Percentiles rank a stretch among this genome's conserved stretches.
These are phyloP conservation scores for Lamprologus ornatipinnis DNA, from an alignment of 2,113 vertebrate species.

Conservation along the genomic window DNA sequence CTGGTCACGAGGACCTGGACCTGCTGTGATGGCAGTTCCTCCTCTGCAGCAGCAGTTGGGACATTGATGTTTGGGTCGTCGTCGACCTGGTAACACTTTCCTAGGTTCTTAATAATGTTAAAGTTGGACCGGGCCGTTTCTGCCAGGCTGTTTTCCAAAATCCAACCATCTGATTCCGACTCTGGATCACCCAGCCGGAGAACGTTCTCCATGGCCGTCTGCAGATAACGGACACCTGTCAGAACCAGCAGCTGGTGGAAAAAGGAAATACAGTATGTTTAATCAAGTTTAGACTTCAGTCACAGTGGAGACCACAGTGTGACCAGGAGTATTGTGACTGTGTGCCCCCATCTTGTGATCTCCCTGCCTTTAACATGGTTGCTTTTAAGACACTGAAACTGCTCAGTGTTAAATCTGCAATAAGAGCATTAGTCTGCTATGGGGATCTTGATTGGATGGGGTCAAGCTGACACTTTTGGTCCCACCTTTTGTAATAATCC, in stretches of 20 bases:
- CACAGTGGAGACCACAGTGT: neutral
- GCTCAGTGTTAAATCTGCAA: neutral
- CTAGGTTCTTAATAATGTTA: conserved; percentile 79
- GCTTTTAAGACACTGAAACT: neutral
- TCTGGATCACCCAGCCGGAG: conserved; percentile 74
- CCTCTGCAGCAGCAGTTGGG: conserved; percentile 43
- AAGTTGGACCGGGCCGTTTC: conserved; percentile 82
- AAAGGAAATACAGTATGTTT: neutral
- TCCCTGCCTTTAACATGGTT: neutral
- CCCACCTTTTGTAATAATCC: neutral
- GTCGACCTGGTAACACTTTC: conserved; percentile 81
- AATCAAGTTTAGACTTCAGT: neutral
- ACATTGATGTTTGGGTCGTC: conserved; percentile 75
- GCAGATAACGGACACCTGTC: conserved; percentile 82
- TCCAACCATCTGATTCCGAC: conserved; percentile 81
- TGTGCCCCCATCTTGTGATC: neutral
- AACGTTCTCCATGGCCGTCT: conserved; percentile 85
- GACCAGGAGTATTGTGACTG: neutral
- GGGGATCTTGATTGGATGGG: neutral
- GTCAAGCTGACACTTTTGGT: neutral
- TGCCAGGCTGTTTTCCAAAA: conserved; percentile 80
- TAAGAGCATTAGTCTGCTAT: neutral
- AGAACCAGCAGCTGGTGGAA: conserved; percentile 74
- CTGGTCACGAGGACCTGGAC: conserved; percentile 17
- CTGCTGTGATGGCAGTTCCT: conserved; percentile 34